phyloP scores from a whole-genome alignment of 2,888 invertebrate genomes.

The Agonopterix subpropinquella region DNA sequence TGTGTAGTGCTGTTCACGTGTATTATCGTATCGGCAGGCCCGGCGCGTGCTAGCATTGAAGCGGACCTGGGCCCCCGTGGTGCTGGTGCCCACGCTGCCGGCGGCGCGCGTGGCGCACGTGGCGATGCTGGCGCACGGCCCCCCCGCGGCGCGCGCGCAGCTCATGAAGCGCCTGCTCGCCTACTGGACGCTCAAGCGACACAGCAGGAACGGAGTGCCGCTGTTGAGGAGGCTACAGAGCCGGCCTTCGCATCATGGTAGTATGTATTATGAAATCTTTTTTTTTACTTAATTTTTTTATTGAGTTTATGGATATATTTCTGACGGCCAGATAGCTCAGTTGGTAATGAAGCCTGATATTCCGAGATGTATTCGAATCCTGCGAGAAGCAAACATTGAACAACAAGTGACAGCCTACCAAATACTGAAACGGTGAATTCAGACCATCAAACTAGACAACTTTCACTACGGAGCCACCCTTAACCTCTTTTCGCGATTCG shows the following conservation, averaged over 20 bases:
- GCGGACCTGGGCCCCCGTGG: conserved; percentile 91
- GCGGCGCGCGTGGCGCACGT: conserved; percentile 92
- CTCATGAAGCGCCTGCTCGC: conserved; percentile 93
- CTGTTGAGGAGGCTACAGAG: conserved; percentile 81
- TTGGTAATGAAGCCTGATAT: too few relatives aligned
- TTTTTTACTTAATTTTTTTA: too few relatives aligned
- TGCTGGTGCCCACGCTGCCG: conserved; percentile 95
- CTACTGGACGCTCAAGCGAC: conserved; percentile 98
- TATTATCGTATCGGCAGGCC: too few relatives aligned
- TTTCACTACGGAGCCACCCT: too few relatives aligned
- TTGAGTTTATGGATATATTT: neutral
- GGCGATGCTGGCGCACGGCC: conserved; percentile 81
- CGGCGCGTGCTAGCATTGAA: conserved; percentile 92
- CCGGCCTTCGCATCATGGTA: conserved; percentile 45
- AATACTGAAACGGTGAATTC: too few relatives aligned
- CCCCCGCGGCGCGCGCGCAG: conserved; percentile 83
- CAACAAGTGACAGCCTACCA: too few relatives aligned
- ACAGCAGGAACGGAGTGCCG: conserved; percentile 96
- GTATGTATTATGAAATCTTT: too few relatives aligned
- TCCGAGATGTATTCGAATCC: too few relatives aligned
- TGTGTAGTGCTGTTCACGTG: too few relatives aligned
- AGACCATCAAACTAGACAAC: too few relatives aligned
- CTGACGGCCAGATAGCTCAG: neutral
- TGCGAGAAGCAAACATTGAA: too few relatives aligned
- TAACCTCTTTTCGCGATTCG: too few relatives aligned